Conservation (phyloP, 2,888 invertebrate genomes). For the Amblyteles armatorius region DNA sequence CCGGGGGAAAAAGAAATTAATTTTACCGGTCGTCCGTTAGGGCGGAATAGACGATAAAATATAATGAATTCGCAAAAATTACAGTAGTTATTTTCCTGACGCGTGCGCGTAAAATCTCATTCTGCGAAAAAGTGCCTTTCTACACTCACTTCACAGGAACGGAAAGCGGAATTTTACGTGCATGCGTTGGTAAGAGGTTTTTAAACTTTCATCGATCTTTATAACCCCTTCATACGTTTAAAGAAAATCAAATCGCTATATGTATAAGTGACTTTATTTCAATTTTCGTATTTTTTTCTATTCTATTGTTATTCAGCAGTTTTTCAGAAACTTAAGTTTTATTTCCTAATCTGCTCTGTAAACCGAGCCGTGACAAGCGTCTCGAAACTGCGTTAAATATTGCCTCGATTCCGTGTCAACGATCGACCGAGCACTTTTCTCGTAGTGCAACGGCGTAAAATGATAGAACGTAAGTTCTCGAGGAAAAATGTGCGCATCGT, state of each 20-base stretch:
- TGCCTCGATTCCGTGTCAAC: neutral
- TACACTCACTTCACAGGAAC: too few species aligned
- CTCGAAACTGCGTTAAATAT: too few species aligned
- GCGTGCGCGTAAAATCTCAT: neutral
- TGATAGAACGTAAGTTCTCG: neutral
- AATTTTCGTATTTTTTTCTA: neutral
- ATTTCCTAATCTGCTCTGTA: too few species aligned
- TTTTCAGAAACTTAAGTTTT: too few species aligned
- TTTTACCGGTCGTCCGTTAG: neutral
- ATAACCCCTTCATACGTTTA: neutral
- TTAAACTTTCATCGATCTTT: neutral
- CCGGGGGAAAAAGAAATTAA: neutral
- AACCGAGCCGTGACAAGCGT: too few species aligned
- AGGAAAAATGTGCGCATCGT: neutral
- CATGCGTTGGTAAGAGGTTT: neutral
- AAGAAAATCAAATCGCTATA: neutral
- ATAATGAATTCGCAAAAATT: neutral
- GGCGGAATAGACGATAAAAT: neutral
- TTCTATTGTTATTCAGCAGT: neutral
- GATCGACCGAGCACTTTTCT: neutral
- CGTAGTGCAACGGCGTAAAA: neutral
- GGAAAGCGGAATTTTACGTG: too few species aligned
- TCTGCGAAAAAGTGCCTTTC: too few species aligned
- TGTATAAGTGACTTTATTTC: too few species aligned
- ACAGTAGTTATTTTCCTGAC: too few species aligned